These are phyloP conservation scores for Tanytarsus gracilentus DNA, from an alignment of 2,888 invertebrate species.

Conservation along the genomic window DNA sequence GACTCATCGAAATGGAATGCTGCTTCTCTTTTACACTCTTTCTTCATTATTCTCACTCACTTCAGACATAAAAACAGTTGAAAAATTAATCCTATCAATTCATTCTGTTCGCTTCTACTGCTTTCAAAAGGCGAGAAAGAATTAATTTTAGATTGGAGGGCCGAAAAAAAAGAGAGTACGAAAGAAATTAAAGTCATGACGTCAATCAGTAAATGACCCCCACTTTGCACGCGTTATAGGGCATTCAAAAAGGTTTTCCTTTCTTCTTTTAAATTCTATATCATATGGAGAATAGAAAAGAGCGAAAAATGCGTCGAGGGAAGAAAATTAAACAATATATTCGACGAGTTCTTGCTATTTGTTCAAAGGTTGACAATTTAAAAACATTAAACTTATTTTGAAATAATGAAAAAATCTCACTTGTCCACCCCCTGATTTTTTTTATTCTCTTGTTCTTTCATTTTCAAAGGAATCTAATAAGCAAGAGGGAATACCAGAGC, in stretches of 20 bases:
- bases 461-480: no score
- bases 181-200: not conserved
- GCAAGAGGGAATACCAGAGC: no score
- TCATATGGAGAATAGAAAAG: not conserved
- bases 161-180: not conserved
- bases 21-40: no score
- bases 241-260: not conserved
- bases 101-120: conserved; percentile 17
- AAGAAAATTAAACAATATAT: not conserved
- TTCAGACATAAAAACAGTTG: not conserved
- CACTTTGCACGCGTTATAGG: not conserved
- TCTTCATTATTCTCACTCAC: not conserved
- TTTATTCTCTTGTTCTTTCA: no score
- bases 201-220: not conserved
- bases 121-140: not conserved
- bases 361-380: no score
- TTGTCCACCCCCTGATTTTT: no score
- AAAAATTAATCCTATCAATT: conserved; percentile 19
- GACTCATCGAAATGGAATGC: conserved; percentile 6
- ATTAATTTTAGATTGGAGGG: conserved; percentile 2
- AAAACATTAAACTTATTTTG: no score
- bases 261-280: not conserved
- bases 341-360: no score
- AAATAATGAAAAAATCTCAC: no score
- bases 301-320: not conserved